A percentile compares a stretch with the other conserved stretches of the same genome.
Conservation (phyloP, 2,797 vertebrate genomes). For the Acrossocheilus fasciatus region DNA sequence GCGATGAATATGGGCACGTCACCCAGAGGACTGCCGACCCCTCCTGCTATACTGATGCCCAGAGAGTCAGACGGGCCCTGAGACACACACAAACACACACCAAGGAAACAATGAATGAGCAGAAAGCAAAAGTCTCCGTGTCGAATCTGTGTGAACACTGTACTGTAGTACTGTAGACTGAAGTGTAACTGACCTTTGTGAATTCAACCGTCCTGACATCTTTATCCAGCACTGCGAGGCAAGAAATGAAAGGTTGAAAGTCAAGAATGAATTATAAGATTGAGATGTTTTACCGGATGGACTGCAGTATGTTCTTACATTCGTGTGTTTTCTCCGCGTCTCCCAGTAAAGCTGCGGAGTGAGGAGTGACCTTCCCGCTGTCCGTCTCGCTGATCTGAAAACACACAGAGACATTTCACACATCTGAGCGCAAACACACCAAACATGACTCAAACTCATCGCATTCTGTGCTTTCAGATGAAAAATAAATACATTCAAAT, state of each 20-base stretch:
- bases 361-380: slow-evolving; percentile 74
- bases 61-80: slow-evolving; percentile 87
- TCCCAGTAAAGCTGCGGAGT: slow-evolving; percentile 70
- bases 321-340: slow-evolving; percentile 79
- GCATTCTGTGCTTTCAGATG: not conserved
- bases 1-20: slow-evolving; percentile 76
- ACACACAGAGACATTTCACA: not conserved
- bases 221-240: slow-evolving; percentile 81
- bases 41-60: slow-evolving; percentile 95
- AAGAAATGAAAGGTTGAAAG: not conserved
- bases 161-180: no score
- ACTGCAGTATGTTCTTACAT: slow-evolving; percentile 74
- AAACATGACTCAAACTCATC: not conserved
- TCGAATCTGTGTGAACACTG: not conserved
- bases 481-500: no score
- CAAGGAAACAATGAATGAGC: not conserved
- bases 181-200: slow-evolving; percentile 80
- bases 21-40: slow-evolving; percentile 87
- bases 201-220: slow-evolving; percentile 91
- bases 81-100: not conserved
- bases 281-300: not conserved
- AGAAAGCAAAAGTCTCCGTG: not conserved
- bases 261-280: not conserved
- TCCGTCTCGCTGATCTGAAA: slow-evolving; percentile 76
- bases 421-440: not conserved